A percentile compares a stretch with the other conserved stretches of the same genome.
phyloP scores from a whole-genome alignment of 2,888 invertebrate species.

The Dryomyza anilis region DNA sequence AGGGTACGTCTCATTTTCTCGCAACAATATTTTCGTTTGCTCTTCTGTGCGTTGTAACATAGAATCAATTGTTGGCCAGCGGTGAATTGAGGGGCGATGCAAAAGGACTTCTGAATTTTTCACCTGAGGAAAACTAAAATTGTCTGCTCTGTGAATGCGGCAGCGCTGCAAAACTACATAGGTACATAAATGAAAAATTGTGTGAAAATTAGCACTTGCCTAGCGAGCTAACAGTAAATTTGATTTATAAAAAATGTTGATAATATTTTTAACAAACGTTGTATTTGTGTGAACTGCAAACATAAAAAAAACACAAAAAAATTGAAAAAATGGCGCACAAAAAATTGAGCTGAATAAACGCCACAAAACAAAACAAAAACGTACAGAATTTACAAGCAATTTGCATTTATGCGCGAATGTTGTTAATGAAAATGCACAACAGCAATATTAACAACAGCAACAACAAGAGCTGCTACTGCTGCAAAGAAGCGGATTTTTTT shows the following conservation, averaged over 20 bases:
- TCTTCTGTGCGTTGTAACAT: too few species aligned
- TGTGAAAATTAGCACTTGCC: constrained; percentile 7
- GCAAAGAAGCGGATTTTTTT: constrained; percentile 7
- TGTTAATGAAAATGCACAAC: constrained; percentile 53
- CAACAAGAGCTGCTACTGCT: constrained; percentile 36
- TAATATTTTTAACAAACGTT: too few species aligned
- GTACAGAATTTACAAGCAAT: constrained; percentile 37
- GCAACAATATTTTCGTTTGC: too few species aligned
- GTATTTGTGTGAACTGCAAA: too few species aligned
- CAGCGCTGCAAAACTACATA: too few species aligned
- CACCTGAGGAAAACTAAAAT: too few species aligned
- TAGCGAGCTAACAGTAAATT: not conserved
- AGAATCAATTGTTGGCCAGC: too few species aligned
- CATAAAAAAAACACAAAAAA: not conserved
- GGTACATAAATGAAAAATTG: too few species aligned
- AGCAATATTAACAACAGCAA: constrained; percentile 28
- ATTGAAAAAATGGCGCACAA: constrained; percentile 28
- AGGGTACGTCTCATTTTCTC: too few species aligned
- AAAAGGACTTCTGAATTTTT: too few species aligned
- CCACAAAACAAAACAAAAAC: constrained; percentile 19
- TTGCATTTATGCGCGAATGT: constrained; percentile 38
- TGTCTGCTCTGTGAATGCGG: too few species aligned
- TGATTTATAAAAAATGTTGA: not conserved
- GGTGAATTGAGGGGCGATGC: too few species aligned
- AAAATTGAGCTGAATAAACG: constrained; percentile 10